A percentile compares a stretch with the other conserved stretches of the same genome.
These are phyloP conservation scores for Sarcophaga variegata DNA, from an alignment of 2,888 invertebrate genomes.

Conservation along the genomic window DNA sequence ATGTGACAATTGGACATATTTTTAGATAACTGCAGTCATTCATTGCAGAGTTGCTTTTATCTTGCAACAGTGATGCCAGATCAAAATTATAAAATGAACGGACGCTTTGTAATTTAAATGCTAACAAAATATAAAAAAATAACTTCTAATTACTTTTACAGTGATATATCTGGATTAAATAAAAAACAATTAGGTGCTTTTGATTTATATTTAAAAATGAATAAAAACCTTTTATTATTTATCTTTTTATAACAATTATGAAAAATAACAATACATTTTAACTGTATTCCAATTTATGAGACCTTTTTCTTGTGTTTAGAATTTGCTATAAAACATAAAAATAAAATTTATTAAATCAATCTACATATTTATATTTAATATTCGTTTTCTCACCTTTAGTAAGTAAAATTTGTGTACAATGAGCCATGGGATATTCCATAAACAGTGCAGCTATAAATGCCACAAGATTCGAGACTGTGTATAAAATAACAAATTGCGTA, in stretches of 20 bases:
- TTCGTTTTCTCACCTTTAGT: background rate
- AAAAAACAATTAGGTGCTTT: background rate
- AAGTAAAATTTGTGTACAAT: conserved; percentile 40
- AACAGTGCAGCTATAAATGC: conserved; percentile 74
- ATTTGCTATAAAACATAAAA: background rate
- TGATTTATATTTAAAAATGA: background rate
- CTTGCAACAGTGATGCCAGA: background rate
- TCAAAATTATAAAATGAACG: too few relatives aligned
- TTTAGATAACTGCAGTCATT: conserved; percentile 2
- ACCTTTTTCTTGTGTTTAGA: background rate
- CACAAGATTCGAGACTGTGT: conserved; percentile 72
- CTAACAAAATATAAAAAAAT: too few relatives aligned
- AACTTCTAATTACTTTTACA: too few relatives aligned
- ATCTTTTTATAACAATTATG: background rate
- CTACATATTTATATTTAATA: background rate
- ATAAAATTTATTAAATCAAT: background rate
- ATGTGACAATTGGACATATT: background rate
- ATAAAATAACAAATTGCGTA: conserved; percentile 70
- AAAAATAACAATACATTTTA: background rate
- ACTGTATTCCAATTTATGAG: background rate
- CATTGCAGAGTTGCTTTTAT: background rate
- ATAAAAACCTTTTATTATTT: background rate
- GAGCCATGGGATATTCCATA: conserved; percentile 75
- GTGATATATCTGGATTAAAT: too few relatives aligned
- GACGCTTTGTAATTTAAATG: too few relatives aligned